Conservation (phyloP, 2,113 vertebrate genomes). For the Alectura lathami region DNA sequence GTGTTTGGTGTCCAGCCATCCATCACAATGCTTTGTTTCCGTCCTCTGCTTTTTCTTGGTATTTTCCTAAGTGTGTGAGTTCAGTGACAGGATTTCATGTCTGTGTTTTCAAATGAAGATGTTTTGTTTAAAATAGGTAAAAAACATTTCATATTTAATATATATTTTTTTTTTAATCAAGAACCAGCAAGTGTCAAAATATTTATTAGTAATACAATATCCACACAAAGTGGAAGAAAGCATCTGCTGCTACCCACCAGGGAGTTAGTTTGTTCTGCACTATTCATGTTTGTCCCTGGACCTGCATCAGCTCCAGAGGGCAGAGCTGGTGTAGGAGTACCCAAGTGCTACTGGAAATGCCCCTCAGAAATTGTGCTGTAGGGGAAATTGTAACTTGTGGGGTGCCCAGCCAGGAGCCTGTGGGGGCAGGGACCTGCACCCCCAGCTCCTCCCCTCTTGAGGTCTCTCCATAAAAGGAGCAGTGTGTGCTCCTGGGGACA, state of each 20-base stretch:
- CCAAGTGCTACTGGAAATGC: neutral
- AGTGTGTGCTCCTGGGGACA: neutral
- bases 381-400: neutral
- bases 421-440: neutral
- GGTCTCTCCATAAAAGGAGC: neutral
- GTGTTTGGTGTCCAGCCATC: neutral
- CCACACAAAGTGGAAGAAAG: neutral
- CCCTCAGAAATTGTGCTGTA: neutral
- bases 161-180: neutral
- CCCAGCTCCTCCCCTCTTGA: neutral
- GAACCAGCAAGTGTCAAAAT: neutral
- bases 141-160: neutral
- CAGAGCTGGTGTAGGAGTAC: neutral
- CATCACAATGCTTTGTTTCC: neutral
- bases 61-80: neutral
- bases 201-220: neutral
- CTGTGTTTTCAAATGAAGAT: neutral
- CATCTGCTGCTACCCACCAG: neutral
- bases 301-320: neutral
- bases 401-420: neutral
- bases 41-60: neutral
- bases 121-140: neutral
- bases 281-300: neutral
- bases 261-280: neutral
- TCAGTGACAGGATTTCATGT: neutral